Percentiles rank a stretch among this genome's conserved stretches.
Evolutionary conservation across 2,888 invertebrate species (phyloP).

Genomic region (Mesorhabditis spiculigera): DNA sequence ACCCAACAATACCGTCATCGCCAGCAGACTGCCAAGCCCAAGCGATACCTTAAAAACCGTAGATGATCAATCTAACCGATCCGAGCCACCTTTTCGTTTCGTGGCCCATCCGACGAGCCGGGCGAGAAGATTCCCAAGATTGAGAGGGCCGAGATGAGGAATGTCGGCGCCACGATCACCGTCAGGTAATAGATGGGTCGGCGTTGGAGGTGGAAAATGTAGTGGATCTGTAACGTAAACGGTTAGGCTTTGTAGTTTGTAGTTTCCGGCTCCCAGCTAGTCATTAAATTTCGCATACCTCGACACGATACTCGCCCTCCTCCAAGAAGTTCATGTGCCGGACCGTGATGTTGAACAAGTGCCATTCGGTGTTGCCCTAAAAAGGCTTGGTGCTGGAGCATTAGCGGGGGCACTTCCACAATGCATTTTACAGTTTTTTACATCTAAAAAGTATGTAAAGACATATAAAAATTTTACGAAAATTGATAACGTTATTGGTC

Average conservation of each 20-base stretch:
- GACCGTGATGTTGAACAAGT: constrained; percentile 54
- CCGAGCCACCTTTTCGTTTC: constrained; percentile 45
- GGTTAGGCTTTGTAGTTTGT: neutral
- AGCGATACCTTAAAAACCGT: constrained; percentile 39
- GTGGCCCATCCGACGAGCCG: constrained; percentile 48
- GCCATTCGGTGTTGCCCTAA: constrained; percentile 56
- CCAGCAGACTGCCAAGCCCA: constrained; percentile 46
- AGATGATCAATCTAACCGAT: constrained; percentile 9
- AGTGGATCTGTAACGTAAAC: constrained; percentile 31
- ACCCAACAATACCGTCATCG: constrained; percentile 49
- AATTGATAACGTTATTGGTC: too few relatives aligned
- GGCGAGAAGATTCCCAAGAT: constrained; percentile 56
- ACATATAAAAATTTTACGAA: too few relatives aligned
- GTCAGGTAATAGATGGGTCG: constrained; percentile 56
- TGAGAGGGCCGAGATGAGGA: constrained; percentile 51
- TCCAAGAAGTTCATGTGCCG: constrained; percentile 52
- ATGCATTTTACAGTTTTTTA: too few relatives aligned
- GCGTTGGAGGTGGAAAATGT: constrained; percentile 50
- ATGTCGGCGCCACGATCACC: constrained; percentile 56
- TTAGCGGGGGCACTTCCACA: too few relatives aligned
- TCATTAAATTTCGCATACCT: constrained; percentile 22
- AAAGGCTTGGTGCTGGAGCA: constrained; percentile 10
- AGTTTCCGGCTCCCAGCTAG: constrained; percentile 16
- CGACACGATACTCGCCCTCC: constrained; percentile 53
- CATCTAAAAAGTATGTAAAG: too few relatives aligned